These are phyloP conservation scores for Chrysaora quinquecirrha DNA, from an alignment of 30 jellyfish, hydroid and myxozoan species.

Conservation along the genomic window DNA sequence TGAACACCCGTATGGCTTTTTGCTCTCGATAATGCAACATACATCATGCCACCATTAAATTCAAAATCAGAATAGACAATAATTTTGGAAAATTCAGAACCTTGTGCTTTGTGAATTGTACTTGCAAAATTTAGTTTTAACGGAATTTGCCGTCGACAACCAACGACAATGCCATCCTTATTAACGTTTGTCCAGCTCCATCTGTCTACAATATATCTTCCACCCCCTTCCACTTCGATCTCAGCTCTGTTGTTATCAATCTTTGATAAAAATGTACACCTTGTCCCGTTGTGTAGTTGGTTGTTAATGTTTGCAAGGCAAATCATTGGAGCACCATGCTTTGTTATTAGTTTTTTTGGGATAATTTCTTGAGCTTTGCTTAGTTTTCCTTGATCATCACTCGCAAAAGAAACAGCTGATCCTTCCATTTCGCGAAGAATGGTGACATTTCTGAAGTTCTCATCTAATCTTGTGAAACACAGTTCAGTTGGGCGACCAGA, in stretches of 20 bases:
- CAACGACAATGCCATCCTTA: background rate
- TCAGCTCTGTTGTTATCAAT: background rate
- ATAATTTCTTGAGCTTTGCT: background rate
- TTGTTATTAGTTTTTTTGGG: background rate
- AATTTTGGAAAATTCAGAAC: background rate
- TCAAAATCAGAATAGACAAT: background rate
- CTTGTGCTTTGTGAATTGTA: conserved; percentile 1
- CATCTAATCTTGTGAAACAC: background rate
- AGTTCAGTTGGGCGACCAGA: conserved; percentile 1
- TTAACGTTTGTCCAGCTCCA: background rate
- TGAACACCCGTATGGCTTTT: conserved; percentile 4
- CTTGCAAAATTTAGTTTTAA: background rate
- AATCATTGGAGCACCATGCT: background rate
- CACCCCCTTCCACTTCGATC: conserved; percentile 2
- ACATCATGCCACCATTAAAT: background rate
- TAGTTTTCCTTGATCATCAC: background rate
- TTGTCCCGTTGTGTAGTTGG: conserved; percentile 5
- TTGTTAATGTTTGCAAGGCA: conserved; percentile 1
- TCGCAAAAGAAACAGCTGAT: conserved; percentile 1
- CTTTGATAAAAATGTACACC: background rate
- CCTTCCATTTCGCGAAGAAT: conserved; percentile 4
- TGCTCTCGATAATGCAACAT: conserved; percentile 2
- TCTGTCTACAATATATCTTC: background rate
- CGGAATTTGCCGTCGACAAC: conserved; percentile 3
- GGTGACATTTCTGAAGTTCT: conserved; percentile 2